Evolutionary conservation across 2,888 invertebrate species (phyloP).

Genomic region (Dryadula phaetusa): DNA sequence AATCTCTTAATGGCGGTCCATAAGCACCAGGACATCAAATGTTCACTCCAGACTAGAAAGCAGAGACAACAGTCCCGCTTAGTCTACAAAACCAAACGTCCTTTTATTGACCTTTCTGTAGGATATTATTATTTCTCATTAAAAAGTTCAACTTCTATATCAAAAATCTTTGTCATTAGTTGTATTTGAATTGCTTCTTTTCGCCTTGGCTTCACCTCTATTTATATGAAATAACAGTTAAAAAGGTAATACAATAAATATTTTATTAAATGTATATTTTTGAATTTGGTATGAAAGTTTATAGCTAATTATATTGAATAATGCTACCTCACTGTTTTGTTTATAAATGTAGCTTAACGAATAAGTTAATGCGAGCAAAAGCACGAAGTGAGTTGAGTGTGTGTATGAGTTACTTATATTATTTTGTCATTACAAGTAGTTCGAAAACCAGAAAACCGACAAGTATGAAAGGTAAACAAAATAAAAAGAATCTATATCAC

Average conservation of each 20-base stretch:
- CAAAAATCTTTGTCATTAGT: too few relatives aligned
- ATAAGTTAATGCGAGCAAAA: constrained; percentile 58
- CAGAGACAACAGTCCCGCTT: too few relatives aligned
- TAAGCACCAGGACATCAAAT: too few relatives aligned
- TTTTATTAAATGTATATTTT: neutral
- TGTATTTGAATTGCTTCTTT: too few relatives aligned
- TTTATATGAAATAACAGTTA: neutral
- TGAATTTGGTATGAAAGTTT: neutral
- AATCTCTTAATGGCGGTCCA: too few relatives aligned
- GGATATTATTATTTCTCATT: too few relatives aligned
- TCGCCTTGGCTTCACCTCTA: neutral
- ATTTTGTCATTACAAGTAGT: neutral
- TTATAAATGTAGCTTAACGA: constrained; percentile 62
- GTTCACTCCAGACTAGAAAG: too few relatives aligned
- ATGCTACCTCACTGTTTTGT: constrained; percentile 26
- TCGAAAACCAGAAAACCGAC: neutral
- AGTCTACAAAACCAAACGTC: too few relatives aligned
- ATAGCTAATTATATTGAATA: constrained; percentile 22
- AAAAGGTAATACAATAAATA: neutral
- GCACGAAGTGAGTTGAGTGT: constrained; percentile 65
- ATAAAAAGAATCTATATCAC: too few relatives aligned
- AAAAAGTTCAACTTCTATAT: too few relatives aligned
- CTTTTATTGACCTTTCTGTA: too few relatives aligned
- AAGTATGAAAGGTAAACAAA: neutral
- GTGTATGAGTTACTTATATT: too few relatives aligned